Evolutionary conservation across 1,140 invertebrate genomes (phyloP).

Genomic region (Brachionus rubens): DNA sequence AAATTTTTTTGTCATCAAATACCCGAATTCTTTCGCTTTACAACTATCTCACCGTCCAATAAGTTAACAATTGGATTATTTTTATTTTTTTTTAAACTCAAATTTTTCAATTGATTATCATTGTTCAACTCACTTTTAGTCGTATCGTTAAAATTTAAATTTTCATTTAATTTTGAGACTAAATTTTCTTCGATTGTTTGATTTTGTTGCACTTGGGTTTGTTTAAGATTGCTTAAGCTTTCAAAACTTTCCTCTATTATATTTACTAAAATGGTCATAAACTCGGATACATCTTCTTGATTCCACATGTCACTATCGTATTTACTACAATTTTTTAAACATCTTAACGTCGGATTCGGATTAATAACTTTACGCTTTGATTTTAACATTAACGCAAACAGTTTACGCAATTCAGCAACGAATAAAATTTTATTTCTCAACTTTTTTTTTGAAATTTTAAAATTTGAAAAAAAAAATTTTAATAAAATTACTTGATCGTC

Average conservation of each 20-base stretch:
- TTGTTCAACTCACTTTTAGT: too few species aligned
- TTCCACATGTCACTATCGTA: slow-evolving; percentile 26
- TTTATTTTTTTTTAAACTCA: not conserved
- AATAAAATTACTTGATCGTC: slow-evolving; percentile 17
- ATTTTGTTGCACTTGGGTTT: not conserved
- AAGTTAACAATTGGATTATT: slow-evolving; percentile 62
- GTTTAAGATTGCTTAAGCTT: not conserved
- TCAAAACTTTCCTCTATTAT: slow-evolving; percentile 38
- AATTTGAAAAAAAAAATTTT: not conserved
- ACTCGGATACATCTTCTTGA: slow-evolving; percentile 42
- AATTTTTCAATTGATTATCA: not conserved
- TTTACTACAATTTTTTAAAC: slow-evolving; percentile 44
- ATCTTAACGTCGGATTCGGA: slow-evolving; percentile 59
- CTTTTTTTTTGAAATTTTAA: slow-evolving; percentile 49
- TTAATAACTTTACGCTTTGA: slow-evolving; percentile 63
- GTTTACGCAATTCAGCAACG: slow-evolving; percentile 59
- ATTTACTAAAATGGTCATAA: slow-evolving; percentile 38
- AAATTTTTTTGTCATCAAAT: too few species aligned
- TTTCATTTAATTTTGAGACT: slow-evolving; percentile 12
- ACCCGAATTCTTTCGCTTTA: slow-evolving; percentile 61
- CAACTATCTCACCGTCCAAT: slow-evolving; percentile 62
- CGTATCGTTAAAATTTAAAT: too few species aligned
- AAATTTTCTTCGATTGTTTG: not conserved
- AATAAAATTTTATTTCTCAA: slow-evolving; percentile 57
- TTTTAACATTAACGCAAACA: slow-evolving; percentile 62